phyloP scores from a whole-genome alignment of 2,797 vertebrate genomes.

The Limosa lapponica region DNA sequence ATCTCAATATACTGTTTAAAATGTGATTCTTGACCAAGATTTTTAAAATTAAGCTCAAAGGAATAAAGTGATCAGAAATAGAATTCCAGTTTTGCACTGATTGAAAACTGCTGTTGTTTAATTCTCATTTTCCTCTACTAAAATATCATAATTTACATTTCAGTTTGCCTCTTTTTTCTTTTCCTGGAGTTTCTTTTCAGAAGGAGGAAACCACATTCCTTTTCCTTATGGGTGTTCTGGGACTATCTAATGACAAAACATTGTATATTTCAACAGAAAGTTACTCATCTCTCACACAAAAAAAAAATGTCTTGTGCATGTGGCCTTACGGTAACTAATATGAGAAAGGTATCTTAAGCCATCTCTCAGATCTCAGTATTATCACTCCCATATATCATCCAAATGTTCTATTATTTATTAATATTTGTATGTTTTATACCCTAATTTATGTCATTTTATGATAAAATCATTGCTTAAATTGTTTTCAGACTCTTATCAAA shows the following conservation, averaged over 20 bases:
- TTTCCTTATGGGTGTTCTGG: neutral
- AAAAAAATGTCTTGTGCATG: neutral
- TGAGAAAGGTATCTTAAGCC: neutral
- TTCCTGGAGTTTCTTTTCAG: neutral
- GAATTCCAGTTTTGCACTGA: neutral
- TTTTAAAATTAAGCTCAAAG: conserved; percentile 23
- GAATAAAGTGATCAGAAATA: neutral
- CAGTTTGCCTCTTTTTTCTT: neutral
- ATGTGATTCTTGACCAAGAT: neutral
- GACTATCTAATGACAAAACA: neutral
- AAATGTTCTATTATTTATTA: neutral
- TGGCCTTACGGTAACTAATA: neutral
- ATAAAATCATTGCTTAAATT: neutral
- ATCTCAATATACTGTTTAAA: neutral
- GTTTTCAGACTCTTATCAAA: neutral
- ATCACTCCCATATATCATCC: neutral
- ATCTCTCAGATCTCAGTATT: neutral
- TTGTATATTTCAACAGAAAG: neutral
- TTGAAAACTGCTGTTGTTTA: conserved; percentile 6
- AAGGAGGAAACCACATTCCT: neutral
- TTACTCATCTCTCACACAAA: neutral
- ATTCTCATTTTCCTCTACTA: neutral
- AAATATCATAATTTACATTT: neutral
- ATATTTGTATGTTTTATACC: neutral
- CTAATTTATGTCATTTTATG: neutral